Conservation (phyloP, 2,888 invertebrate genomes). For the Rhamnusium bicolor region DNA sequence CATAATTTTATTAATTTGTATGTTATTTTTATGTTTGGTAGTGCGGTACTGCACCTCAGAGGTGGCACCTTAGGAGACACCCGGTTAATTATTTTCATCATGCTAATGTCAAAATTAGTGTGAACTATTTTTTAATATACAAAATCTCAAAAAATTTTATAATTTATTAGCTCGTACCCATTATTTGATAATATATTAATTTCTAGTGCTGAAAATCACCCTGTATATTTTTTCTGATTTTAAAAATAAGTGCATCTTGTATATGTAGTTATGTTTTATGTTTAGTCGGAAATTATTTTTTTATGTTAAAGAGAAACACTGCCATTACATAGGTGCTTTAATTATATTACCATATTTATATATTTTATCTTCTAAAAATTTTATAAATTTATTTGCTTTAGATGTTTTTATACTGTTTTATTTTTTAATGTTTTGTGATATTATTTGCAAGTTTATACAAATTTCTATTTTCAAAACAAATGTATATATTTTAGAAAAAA, state of each 20-base stretch:
- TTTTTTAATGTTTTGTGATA: constrained; percentile 41
- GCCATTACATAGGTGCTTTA: constrained; percentile 55
- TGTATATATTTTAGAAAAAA: constrained; percentile 40
- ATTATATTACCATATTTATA: constrained; percentile 49
- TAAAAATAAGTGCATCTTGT: not conserved
- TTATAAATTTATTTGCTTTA: constrained; percentile 43
- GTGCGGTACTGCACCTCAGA: too few species aligned
- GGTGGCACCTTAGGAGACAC: too few species aligned
- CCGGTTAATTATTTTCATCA: too few species aligned
- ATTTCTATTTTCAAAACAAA: constrained; percentile 37
- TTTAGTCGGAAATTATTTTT: constrained; percentile 1
- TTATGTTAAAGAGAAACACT: constrained; percentile 41
- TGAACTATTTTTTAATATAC: too few species aligned
- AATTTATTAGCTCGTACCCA: too few species aligned
- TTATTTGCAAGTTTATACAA: constrained; percentile 34
- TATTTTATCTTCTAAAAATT: constrained; percentile 44
- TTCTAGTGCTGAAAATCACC: not conserved
- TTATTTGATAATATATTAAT: too few species aligned
- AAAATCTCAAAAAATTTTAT: too few species aligned
- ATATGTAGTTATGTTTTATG: constrained; percentile 3
- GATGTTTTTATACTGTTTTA: constrained; percentile 34
- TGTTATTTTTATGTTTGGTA: too few species aligned
- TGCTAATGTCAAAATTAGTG: too few species aligned
- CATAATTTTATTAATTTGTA: too few species aligned
- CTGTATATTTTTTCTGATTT: constrained; percentile 9